Evolutionary conservation across 2,888 invertebrate species (phyloP), one percentile per base, ranked within the genome.

Genomic region (Pyrocoelia pectoralis): DNA sequence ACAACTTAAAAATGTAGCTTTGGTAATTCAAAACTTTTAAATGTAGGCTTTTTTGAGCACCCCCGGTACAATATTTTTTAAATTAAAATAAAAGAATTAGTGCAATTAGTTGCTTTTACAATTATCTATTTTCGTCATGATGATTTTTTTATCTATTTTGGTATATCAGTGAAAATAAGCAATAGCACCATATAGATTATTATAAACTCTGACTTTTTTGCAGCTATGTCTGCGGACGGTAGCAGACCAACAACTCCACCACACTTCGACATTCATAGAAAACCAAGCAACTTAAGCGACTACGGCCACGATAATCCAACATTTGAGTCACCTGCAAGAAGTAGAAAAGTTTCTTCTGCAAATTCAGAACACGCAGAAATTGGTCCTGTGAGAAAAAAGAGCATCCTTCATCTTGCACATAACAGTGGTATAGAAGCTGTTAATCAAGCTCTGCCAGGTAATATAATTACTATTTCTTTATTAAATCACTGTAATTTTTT

Each of bases 331-430:
- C 77, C 80, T 29, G 13, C n/a, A 12, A 70, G 78, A 68, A 76
- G 81, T 71, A 68, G 81, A 57, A 80, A 81, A 73, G 75, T 79
- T 40, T 79, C 80, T 24, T 79, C 80, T 24, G 63, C 78, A 1
- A 68, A 72, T 1, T 78, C 79, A 1, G 79, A 85, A 73, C 84
- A 85, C 70, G 77, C 84, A 52, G 88, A 88, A 77, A 86, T 88
- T 68, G 90, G 90, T 61, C 90, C 90, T 13, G 87, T 88, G 61
- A 84, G 90, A 72, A 87, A 89, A 69, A 90, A 90, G 77, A 90
- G 90, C 77, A 90, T 90, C 74, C 82, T 90, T 56, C 87, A 90
- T 76, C 88, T 88, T 46, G 51, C 62, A n/a, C 66, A 66, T 9
- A 18, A 43, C 9, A 54, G 53, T 15, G 38, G 54, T 3, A 8